These are phyloP conservation scores for Drosophila peninsularis DNA, from an alignment of 2,888 invertebrate species.

Conservation along the genomic window DNA sequence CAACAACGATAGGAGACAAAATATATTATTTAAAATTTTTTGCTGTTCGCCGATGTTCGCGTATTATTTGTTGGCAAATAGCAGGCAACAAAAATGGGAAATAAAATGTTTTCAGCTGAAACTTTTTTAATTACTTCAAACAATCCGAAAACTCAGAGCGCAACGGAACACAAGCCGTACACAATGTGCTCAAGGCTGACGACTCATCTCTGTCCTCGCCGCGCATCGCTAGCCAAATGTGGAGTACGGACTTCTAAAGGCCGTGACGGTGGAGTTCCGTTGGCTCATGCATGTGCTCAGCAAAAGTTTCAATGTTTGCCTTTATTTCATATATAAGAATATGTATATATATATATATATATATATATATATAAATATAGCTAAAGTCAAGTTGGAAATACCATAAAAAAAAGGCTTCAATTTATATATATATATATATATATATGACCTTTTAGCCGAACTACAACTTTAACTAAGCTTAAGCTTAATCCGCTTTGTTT, in stretches of 20 bases:
- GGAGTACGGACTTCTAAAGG: constrained; percentile 14
- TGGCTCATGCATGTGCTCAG: constrained; percentile 35
- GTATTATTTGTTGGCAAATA: constrained; percentile 18
- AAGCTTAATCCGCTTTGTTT: constrained; percentile 8
- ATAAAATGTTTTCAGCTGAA: constrained; percentile 20
- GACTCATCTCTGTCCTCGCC: neutral
- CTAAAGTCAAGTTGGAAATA: too few relatives aligned
- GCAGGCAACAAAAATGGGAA: constrained; percentile 5
- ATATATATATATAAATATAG: neutral
- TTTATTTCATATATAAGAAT: neutral
- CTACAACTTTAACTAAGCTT: neutral
- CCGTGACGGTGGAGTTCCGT: constrained; percentile 12
- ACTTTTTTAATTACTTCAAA: constrained; percentile 62
- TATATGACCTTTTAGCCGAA: neutral
- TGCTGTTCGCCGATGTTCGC: neutral
- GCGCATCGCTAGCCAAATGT: neutral
- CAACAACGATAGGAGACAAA: constrained; percentile 4
- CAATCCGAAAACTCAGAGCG: constrained; percentile 30
- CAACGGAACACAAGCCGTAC: constrained; percentile 21
- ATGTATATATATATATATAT: neutral
- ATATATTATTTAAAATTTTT: constrained; percentile 20
- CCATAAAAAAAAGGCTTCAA: too few relatives aligned
- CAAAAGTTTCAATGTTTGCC: constrained; percentile 32
- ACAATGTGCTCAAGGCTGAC: constrained; percentile 24
- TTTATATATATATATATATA: too few relatives aligned